Conservation (phyloP, 2,113 vertebrate genomes). For the Cryptotis parvus region DNA sequence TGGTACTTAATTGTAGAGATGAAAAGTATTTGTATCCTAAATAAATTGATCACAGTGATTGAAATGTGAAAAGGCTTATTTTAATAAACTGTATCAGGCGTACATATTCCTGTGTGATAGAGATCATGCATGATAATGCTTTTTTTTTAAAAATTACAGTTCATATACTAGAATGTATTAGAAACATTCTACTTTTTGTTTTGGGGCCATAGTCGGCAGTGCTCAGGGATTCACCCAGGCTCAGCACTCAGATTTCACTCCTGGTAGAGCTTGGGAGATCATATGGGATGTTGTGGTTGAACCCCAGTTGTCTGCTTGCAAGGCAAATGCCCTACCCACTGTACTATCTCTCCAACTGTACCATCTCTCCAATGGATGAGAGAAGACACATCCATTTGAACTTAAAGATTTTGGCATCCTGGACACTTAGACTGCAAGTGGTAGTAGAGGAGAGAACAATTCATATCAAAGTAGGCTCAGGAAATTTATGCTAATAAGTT, state of each 20-base stretch:
- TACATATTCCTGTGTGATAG: neutral
- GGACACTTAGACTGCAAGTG: neutral
- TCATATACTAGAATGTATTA: neutral
- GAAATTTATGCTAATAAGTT: constrained; percentile 21
- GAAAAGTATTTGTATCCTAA: constrained; percentile 36
- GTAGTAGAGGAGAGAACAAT: neutral
- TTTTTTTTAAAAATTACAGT: neutral
- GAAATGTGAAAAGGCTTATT: constrained; percentile 41
- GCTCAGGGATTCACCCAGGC: no score
- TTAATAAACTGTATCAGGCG: neutral
- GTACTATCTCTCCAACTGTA: no score
- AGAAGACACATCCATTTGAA: neutral
- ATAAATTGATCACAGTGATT: neutral
- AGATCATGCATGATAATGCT: neutral
- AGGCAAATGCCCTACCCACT: no score
- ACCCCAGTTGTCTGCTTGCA: no score
- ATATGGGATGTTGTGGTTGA: no score
- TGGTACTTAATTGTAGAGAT: neutral
- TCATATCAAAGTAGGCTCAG: constrained; percentile 5
- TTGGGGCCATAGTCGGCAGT: no score
- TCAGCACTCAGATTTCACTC: no score
- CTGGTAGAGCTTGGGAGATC: no score
- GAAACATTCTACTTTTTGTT: no score
- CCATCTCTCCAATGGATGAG: neutral
- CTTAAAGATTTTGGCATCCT: neutral